These are phyloP conservation scores for Anagyrus pseudococci DNA, from an alignment of 2,888 invertebrate species.

Conservation along the genomic window DNA sequence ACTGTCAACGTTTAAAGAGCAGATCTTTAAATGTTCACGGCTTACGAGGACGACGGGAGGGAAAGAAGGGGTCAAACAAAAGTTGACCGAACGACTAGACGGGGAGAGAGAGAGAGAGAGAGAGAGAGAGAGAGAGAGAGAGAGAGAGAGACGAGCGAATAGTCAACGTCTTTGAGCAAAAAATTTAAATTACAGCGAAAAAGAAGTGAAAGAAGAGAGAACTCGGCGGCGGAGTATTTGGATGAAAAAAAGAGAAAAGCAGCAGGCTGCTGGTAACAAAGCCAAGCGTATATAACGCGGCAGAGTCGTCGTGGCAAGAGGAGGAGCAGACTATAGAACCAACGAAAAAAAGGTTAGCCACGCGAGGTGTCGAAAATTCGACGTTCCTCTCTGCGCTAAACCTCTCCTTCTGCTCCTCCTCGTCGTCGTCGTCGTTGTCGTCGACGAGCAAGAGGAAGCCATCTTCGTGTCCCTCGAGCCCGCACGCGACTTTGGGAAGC, in stretches of 20 bases:
- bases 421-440: too few relatives aligned
- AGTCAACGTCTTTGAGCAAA: neutral
- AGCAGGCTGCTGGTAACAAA: neutral
- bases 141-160: too few relatives aligned
- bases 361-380: constrained; percentile 3
- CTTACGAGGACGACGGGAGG: too few relatives aligned
- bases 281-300: neutral
- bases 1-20: too few relatives aligned
- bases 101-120: neutral
- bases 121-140: constrained; percentile 8
- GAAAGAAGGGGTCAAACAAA: too few relatives aligned
- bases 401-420: neutral
- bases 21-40: too few relatives aligned
- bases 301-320: neutral
- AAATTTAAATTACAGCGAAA: neutral
- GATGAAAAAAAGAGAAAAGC: neutral
- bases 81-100: neutral
- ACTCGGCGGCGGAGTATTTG: too few relatives aligned
- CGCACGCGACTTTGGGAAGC: constrained; percentile 5
- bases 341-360: neutral
- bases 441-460: neutral
- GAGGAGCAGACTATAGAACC: neutral
- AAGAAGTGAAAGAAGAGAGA: too few relatives aligned
- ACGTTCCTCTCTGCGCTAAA: constrained; percentile 15
- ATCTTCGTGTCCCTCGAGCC: neutral